Evolutionary conservation across 2,113 vertebrate genomes (phyloP).

Genomic region (Ginglymostoma cirratum): DNA sequence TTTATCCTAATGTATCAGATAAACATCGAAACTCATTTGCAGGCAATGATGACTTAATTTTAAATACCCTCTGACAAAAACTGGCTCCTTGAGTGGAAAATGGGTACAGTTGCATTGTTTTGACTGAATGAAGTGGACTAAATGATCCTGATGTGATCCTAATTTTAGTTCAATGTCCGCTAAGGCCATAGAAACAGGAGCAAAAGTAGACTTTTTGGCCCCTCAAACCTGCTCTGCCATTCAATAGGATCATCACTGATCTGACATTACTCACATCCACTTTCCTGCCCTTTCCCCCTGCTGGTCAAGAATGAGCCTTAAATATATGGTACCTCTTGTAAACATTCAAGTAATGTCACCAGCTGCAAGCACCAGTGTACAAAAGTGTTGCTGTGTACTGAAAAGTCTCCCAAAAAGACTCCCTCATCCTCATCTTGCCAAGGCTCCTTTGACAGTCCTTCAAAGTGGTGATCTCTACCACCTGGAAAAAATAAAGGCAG

Average conservation of each 20-base stretch:
- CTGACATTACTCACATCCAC: too few species aligned
- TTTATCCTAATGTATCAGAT: background rate
- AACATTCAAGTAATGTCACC: background rate
- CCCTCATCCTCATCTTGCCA: background rate
- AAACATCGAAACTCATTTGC: background rate
- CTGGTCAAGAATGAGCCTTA: too few species aligned
- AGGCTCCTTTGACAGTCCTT: background rate
- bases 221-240: too few species aligned
- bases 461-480: background rate
- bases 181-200: too few species aligned
- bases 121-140: background rate
- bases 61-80: background rate
- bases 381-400: background rate
- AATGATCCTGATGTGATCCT: background rate
- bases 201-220: too few species aligned
- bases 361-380: background rate
- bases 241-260: too few species aligned
- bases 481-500: background rate
- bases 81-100: background rate
- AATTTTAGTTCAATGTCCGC: background rate
- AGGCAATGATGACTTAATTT: background rate
- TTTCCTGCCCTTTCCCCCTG: too few species aligned
- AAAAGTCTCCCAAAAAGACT: background rate
- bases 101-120: background rate
- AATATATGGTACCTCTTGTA: background rate